Evolutionary conservation across 2,888 invertebrate species (phyloP), one percentile per base, ranked within the genome.

Genomic region (Drosophila mulleri): DNA sequence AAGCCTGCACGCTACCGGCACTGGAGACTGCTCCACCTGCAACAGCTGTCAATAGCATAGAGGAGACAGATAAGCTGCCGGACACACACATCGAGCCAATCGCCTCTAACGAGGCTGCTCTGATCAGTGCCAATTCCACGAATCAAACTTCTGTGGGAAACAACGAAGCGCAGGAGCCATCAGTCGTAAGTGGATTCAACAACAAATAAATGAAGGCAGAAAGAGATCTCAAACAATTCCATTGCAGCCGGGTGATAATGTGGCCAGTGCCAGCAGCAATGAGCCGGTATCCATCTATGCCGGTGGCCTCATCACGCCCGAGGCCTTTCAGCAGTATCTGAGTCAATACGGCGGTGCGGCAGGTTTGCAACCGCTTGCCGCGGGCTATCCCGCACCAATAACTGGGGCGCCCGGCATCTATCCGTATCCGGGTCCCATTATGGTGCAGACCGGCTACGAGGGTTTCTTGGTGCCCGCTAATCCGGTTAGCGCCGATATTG

Each of bases 361-460:
- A 0, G 80, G 88, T 0, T 82, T 88, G 63, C 61, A 76, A 11
- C 86, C 83, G 0, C 68, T 77, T 20, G 72, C 75, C 0, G 73
- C 86, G 1, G 76, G 84, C 2, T 86, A 86, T 52, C 89, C 91
- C 0, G 63, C 84, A 0, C 85, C 91, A 0, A 77, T 85, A 6
- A 23, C 72, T 1, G 78, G 64, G 1, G 53, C 82, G 2, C 64
- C 90, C 8, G 78, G 88, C 8, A 67, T 87, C 12, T 91, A 91
- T 77, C 91, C 91, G 5, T 91, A 80, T 41, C 91, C 92, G 0
- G 83, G 88, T 0, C 91, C 92, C 4, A 92, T 91, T 72, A 89
- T 91, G 16, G 90, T 93, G 20, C 93, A 93, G 77, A 92, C 93
- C 0, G 93, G 92, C 16, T 94, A 93, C 63, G 93, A 93, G 72